Base-by-base conservation (phyloP, 2,888 invertebrate genomes). In the Phrixothrix hirtus region DNA sequence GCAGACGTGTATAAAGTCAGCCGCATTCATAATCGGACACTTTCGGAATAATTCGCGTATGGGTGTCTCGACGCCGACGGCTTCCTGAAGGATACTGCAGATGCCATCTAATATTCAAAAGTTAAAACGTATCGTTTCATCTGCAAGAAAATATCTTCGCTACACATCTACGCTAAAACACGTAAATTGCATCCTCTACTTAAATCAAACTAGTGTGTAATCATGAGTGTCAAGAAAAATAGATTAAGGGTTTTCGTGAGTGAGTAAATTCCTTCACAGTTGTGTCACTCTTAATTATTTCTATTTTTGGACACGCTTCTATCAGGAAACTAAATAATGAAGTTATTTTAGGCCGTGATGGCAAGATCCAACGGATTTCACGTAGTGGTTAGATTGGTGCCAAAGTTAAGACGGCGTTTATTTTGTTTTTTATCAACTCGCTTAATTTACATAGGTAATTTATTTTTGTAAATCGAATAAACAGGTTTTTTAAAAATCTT, bases 271-370 rank as follows among this genome's bases (percentile, higher is more conserved):
- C 53, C 31, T 48, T 25, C 31, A 35, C 13, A 13, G 31, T 34
- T 48, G 41, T 41, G 53, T 53, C 53, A 53, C 25, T 53, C 43
- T 48, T 53, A 53, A 53, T 53, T 53, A 48, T 27, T 15, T 53
- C 53, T 53, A 53, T 53, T 53, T 53, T 48, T 48, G 47, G 48
- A 32, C 14, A 25, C 47, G 17, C 42, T 42, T 42, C 35, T 26
- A 27, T 13, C 48, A 42, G 37, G 47, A 48, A 46, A 30, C 41
- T 46, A 38, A 52, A 52, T 52, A 52, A 52, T 52, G 29, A 25
- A 48, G 53, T 30, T 53, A 53, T 53, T 48, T 53, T 48, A 6
- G 53, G 41, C 36, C 42, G 48, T 31, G 48, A 48, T 48, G 37
- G 41, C 36, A 38, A 35, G 48, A 34, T 30, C 31, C 46, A 32